These are phyloP conservation scores for Agelas oroides DNA, from an alignment of 37 sponge, comb jelly and placozoan species.

Conservation along the genomic window DNA sequence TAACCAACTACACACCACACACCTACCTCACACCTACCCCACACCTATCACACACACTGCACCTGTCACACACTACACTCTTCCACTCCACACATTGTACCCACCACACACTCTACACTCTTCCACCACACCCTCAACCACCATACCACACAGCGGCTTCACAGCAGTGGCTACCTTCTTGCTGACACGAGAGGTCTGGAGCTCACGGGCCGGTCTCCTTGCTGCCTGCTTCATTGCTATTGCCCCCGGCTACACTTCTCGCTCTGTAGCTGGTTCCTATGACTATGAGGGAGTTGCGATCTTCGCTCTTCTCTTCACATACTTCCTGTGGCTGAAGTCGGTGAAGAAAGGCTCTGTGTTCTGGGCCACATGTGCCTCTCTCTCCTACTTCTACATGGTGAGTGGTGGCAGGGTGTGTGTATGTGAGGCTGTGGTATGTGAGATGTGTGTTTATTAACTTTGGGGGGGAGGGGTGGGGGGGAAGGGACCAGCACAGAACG, in stretches of 20 bases:
- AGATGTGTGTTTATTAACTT: not conserved
- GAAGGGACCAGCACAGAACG: too few species aligned
- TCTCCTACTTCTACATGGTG: constrained; percentile 99
- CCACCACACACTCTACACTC: too few species aligned
- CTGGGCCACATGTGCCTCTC: constrained; percentile 89
- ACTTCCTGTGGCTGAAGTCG: constrained; percentile 97
- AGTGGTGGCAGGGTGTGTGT: constrained; percentile 5
- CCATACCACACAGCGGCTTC: constrained; percentile 77
- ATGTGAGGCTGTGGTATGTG: not conserved
- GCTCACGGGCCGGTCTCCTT: constrained; percentile 92
- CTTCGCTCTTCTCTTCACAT: constrained; percentile 99
- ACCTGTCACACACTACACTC: too few species aligned
- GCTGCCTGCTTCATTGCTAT: constrained; percentile 99
- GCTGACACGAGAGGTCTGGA: constrained; percentile 98
- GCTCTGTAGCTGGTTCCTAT: constrained; percentile 99
- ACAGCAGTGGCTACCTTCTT: constrained; percentile 94
- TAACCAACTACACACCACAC: too few species aligned
- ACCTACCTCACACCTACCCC: too few species aligned
- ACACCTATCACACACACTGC: too few species aligned
- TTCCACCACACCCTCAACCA: too few species aligned
- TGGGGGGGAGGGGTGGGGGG: too few species aligned
- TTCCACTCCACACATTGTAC: too few species aligned
- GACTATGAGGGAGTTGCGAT: constrained; percentile 99
- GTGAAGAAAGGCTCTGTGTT: constrained; percentile 97
- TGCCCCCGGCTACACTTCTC: constrained; percentile 95